phyloP scores from a whole-genome alignment of 2,797 vertebrate genomes.

The Coendou prehensilis region DNA sequence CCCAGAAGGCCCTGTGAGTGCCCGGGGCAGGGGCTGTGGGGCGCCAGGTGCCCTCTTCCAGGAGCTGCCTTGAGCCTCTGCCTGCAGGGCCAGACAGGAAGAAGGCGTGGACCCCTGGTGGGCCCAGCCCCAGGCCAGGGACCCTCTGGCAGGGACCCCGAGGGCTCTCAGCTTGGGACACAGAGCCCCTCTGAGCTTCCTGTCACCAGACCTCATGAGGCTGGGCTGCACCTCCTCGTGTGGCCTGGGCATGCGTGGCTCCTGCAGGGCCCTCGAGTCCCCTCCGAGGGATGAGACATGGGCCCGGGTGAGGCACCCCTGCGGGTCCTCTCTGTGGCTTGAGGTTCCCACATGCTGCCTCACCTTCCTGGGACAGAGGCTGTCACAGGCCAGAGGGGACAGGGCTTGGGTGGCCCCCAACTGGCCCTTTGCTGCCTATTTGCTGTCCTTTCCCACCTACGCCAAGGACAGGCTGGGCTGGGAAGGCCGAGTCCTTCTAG shows the following conservation, averaged over 20 bases:
- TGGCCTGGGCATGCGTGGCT: not conserved
- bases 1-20: not conserved
- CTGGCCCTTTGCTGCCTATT: too few species aligned
- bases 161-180: not conserved
- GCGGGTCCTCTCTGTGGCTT: not conserved
- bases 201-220: fast-evolving
- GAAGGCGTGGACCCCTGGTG: not conserved
- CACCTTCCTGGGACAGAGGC: not conserved
- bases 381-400: not conserved
- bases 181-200: not conserved
- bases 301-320: not conserved
- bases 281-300: constrained; percentile 55
- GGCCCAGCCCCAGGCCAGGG: too few species aligned
- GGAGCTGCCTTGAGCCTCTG: constrained; percentile 45
- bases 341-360: fast-evolving
- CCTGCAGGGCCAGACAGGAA: not conserved
- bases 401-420: not conserved
- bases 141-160: not conserved
- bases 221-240: not conserved
- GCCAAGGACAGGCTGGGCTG: fast-evolving
- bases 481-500: not conserved
- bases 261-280: constrained; percentile 39
- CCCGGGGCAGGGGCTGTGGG: not conserved
- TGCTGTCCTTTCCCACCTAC: not conserved
- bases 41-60: not conserved